phyloP scores from a whole-genome alignment of 2,888 invertebrate species.

The Eupithecia insigniata region DNA sequence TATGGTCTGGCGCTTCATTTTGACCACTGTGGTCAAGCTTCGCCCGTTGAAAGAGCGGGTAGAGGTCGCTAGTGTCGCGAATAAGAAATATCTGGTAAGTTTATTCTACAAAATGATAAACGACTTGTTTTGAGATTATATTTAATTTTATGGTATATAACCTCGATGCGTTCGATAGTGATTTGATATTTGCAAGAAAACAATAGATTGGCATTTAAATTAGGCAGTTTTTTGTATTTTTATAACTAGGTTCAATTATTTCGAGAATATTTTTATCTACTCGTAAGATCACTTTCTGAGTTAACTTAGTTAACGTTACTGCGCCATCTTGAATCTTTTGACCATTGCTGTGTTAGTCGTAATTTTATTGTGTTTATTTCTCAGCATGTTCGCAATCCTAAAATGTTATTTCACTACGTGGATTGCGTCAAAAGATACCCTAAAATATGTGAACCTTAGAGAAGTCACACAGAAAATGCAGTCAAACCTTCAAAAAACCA shows the following conservation, averaged over 20 bases:
- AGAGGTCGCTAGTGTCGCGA: conserved; percentile 10
- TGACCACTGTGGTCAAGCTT: conserved; percentile 51
- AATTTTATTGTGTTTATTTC: no score
- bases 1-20: conserved; percentile 53
- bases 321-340: no score
- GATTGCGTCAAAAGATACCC: background rate
- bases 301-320: no score
- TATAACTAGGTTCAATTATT: no score
- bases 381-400: background rate
- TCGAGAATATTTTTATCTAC: background rate
- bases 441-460: no score
- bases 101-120: background rate
- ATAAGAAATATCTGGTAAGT: conserved; percentile 31
- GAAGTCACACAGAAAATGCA: no score
- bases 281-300: no score
- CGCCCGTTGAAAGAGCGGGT: conserved; percentile 42
- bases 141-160: background rate
- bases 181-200: no score
- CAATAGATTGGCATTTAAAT: no score
- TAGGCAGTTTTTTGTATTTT: no score
- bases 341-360: no score
- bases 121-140: background rate
- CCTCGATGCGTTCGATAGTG: background rate
- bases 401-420: background rate
- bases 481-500: no score